Base-by-base conservation (phyloP, 2,113 vertebrate species). In the Platysternon megacephalum region DNA sequence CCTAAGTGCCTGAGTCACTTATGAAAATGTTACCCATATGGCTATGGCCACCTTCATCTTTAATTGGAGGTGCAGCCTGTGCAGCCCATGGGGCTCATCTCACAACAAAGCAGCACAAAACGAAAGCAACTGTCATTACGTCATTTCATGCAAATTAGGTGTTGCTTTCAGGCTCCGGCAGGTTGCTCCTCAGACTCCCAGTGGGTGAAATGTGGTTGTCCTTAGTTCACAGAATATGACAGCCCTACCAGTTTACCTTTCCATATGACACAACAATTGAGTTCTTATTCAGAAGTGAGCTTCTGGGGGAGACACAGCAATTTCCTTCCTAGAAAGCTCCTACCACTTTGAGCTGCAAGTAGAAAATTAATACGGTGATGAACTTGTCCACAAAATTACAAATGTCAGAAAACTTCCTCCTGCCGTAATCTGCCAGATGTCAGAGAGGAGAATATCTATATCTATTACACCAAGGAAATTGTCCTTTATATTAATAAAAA, bases 201-300 rank as follows among this genome's bases (percentile, higher is more conserved):
- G 80, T 94, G 89, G 88, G 53, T 93, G 89, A 94, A 90, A 91
- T 82, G 55, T 22, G 16, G 35, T 22, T 95, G 90, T 53, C 2
- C 55, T 94, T 89, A 82, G 88, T 81, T 76, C 89, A n/a, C 79
- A 96, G 79, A 95, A 90, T 44, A 79, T 88, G 88, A 51, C 42
- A 81, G 86, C 74, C 48, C 79, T 68, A 13, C 65, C 91, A 82
- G 49, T 72, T 42, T 52, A 44, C 90, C 55, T 48, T 94, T 93
- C 35, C 76, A 11, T 65, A 79, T 17, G 81, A 51, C 44, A 96
- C 82, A 89, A 53, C 52, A 79, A 86, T 88, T 74, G 42, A 17
- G 68, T 89, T 17, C 2, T 0, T 72, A 3, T 68, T 82, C 58
- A 87, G 88, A 52, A 78, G 24, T 78, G 32, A 79, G 48, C 83